Evolutionary conservation across 2,113 vertebrate genomes (phyloP).

Genomic region (Vulpes ferrilata): DNA sequence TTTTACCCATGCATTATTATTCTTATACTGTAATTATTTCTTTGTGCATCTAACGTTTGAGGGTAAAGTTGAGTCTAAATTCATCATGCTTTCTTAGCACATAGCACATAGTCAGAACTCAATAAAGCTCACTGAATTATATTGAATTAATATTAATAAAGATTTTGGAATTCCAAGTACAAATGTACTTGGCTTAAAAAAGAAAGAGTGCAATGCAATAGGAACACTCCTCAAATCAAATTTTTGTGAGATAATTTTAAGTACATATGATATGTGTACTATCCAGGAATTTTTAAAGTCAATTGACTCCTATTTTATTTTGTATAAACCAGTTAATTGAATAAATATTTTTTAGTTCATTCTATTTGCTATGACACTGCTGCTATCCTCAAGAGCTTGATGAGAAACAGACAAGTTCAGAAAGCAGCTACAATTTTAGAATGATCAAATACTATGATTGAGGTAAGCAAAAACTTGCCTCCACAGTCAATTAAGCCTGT

Average conservation of each 20-base stretch:
- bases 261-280: neutral
- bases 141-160: neutral
- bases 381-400: neutral
- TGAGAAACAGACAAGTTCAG: neutral
- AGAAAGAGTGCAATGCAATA: neutral
- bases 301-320: neutral
- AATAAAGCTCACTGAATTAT: neutral
- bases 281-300: slow-evolving; percentile 25
- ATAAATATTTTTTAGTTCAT: neutral
- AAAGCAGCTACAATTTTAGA: neutral
- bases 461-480: neutral
- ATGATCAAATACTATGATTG: neutral
- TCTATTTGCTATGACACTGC: neutral
- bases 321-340: neutral
- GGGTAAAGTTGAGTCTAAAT: neutral
- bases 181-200: neutral
- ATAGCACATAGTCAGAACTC: neutral
- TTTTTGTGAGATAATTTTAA: neutral
- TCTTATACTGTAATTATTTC: neutral
- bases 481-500: neutral
- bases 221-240: neutral
- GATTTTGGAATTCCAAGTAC: neutral
- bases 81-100: neutral
- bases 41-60: neutral
- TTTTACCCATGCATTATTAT: neutral